phyloP scores from a whole-genome alignment of 2,888 invertebrate species.

The Synergus umbraculus region DNA sequence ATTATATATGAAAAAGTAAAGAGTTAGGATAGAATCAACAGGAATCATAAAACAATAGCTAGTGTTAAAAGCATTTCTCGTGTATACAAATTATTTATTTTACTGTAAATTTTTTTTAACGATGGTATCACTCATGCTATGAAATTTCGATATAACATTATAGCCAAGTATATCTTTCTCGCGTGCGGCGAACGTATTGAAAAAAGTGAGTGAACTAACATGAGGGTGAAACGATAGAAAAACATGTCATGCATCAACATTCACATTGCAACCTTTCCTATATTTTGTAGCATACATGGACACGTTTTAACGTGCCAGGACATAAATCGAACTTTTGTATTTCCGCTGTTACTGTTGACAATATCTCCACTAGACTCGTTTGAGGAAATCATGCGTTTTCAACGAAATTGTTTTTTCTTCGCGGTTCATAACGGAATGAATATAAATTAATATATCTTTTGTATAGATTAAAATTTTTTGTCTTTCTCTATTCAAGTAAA shows the following conservation, averaged over 20 bases:
- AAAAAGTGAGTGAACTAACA: constrained; percentile 43
- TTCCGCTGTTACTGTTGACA: constrained; percentile 66
- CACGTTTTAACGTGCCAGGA: constrained; percentile 62
- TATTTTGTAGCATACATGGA: constrained; percentile 55
- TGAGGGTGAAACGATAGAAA: constrained; percentile 48
- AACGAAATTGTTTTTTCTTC: not conserved
- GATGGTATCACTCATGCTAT: constrained; percentile 64
- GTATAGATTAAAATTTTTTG: too few relatives aligned
- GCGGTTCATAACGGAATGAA: not conserved
- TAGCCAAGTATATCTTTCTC: constrained; percentile 44
- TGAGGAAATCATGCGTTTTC: constrained; percentile 41
- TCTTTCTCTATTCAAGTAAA: too few relatives aligned
- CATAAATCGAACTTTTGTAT: constrained; percentile 76
- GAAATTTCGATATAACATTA: constrained; percentile 62
- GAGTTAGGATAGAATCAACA: too few relatives aligned
- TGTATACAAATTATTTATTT: not conserved
- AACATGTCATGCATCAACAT: constrained; percentile 63
- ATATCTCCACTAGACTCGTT: constrained; percentile 53
- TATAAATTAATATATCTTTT: not conserved
- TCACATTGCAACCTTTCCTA: constrained; percentile 55
- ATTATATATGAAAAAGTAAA: too few relatives aligned
- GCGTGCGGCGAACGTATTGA: constrained; percentile 42
- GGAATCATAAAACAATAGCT: too few relatives aligned
- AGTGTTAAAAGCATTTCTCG: too few relatives aligned
- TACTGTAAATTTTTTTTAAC: not conserved